phyloP scores from a whole-genome alignment of 2,888 invertebrate genomes.

The Lacanobia oleracea region DNA sequence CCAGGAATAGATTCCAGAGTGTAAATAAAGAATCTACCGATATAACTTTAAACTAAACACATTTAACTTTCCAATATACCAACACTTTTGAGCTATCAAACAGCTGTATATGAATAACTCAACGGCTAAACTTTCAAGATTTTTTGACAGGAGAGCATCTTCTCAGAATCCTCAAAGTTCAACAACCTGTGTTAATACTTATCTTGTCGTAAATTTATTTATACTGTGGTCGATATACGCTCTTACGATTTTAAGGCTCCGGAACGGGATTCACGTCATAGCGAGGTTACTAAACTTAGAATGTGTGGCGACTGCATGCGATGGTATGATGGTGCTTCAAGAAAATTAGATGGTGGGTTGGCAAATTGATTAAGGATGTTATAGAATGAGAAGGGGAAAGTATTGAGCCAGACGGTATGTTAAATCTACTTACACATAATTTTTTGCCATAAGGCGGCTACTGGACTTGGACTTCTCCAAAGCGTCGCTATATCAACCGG shows the following conservation, averaged over 20 bases:
- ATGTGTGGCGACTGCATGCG: conserved; percentile 21
- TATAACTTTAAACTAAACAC: conserved; percentile 10
- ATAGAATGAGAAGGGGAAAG: too few relatives aligned
- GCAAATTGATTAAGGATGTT: not conserved
- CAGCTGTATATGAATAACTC: not conserved
- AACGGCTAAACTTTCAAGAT: not conserved
- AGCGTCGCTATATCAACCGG: too few relatives aligned
- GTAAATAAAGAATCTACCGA: not conserved
- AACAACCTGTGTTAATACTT: conserved; percentile 22
- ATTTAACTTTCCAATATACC: not conserved
- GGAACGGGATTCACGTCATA: conserved; percentile 31
- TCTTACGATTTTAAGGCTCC: conserved; percentile 18
- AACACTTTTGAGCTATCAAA: not conserved
- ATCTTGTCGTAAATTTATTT: conserved; percentile 41
- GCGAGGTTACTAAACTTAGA: conserved; percentile 37
- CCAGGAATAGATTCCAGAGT: conserved; percentile 1
- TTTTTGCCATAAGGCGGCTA: too few relatives aligned
- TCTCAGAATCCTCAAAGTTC: conserved; percentile 30
- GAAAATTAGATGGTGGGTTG: not conserved
- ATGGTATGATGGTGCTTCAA: not conserved
- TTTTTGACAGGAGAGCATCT: conserved; percentile 5
- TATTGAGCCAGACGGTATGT: too few relatives aligned
- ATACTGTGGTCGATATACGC: conserved; percentile 15
- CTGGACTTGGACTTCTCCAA: too few relatives aligned
- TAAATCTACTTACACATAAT: too few relatives aligned